phyloP scores from a whole-genome alignment of 2,888 invertebrate species.

The Gymnoscelis rufifasciata region DNA sequence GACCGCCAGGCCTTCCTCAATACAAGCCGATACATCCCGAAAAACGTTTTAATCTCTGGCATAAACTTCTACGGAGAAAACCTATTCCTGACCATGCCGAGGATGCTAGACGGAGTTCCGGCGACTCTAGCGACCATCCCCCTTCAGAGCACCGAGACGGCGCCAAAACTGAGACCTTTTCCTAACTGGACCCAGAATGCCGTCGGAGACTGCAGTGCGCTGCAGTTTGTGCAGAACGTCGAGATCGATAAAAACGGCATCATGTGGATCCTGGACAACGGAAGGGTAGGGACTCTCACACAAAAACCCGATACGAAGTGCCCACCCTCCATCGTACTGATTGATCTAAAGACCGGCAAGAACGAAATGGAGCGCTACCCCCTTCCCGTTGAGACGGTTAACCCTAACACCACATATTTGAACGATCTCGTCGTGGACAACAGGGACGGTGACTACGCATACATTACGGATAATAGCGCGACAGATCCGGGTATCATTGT shows the following conservation, averaged over 20 bases:
- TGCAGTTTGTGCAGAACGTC: conserved; percentile 87
- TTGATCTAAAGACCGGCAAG: conserved; percentile 81
- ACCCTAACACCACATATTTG: conserved; percentile 78
- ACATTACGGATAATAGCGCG: conserved; percentile 85
- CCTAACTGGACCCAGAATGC: conserved; percentile 85
- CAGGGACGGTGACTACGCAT: conserved; percentile 83
- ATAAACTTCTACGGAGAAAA: conserved; percentile 83
- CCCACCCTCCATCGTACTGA: conserved; percentile 83
- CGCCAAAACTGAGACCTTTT: conserved; percentile 82
- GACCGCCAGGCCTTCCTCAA: conserved; percentile 74
- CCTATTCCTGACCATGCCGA: conserved; percentile 83
- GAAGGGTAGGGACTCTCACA: conserved; percentile 81
- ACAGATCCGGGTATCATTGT: conserved; percentile 86
- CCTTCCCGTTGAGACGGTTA: conserved; percentile 81
- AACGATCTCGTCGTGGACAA: conserved; percentile 87
- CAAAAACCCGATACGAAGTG: conserved; percentile 77
- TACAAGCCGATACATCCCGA: conserved; percentile 80
- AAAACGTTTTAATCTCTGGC: conserved; percentile 84
- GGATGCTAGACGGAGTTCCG: conserved; percentile 85
- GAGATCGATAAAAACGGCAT: conserved; percentile 85
- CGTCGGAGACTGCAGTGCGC: conserved; percentile 82
- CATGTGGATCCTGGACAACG: conserved; percentile 85
- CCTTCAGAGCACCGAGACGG: conserved; percentile 67
- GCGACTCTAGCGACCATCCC: conserved; percentile 82
- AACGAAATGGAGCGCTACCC: conserved; percentile 78